phyloP scores from a whole-genome alignment of 2,797 vertebrate species.

The Otus scops region DNA sequence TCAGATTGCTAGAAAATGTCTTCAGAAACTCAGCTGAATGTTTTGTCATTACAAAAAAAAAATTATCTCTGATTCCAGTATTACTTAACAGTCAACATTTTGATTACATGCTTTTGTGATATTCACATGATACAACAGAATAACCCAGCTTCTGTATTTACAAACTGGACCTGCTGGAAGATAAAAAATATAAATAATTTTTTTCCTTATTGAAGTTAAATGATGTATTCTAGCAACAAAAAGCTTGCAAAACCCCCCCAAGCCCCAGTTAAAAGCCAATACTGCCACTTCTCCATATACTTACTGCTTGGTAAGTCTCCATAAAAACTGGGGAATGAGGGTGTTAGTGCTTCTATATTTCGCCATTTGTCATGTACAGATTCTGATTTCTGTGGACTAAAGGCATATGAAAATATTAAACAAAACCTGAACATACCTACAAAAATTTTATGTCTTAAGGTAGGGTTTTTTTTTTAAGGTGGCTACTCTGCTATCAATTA shows the following conservation, averaged over 20 bases:
- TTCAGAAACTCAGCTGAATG: not conserved
- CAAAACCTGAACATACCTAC: not conserved
- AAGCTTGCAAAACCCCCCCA: not conserved
- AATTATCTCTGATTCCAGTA: not conserved
- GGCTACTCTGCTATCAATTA: not conserved
- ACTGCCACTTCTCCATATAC: not conserved
- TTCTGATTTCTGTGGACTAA: constrained; percentile 70
- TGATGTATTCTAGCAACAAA: not conserved
- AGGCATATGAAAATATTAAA: not conserved
- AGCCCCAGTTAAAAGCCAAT: not conserved
- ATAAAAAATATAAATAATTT: not conserved
- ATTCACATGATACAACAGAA: not conserved
- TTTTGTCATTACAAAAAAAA: not conserved
- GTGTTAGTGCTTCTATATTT: constrained; percentile 25
- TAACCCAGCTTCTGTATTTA: not conserved
- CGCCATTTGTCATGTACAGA: constrained; percentile 48
- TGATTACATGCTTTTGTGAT: not conserved
- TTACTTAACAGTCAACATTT: not conserved
- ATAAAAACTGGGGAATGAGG: constrained; percentile 25
- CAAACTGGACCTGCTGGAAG: not conserved
- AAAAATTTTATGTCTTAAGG: not conserved
- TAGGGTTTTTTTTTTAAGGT: not conserved
- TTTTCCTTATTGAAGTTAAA: not conserved
- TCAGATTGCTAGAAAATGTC: not conserved
- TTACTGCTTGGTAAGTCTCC: constrained; percentile 66